Percentiles rank a stretch among this genome's conserved stretches.
Conservation (phyloP, 2,888 invertebrate species). For the Erebia ligea region DNA sequence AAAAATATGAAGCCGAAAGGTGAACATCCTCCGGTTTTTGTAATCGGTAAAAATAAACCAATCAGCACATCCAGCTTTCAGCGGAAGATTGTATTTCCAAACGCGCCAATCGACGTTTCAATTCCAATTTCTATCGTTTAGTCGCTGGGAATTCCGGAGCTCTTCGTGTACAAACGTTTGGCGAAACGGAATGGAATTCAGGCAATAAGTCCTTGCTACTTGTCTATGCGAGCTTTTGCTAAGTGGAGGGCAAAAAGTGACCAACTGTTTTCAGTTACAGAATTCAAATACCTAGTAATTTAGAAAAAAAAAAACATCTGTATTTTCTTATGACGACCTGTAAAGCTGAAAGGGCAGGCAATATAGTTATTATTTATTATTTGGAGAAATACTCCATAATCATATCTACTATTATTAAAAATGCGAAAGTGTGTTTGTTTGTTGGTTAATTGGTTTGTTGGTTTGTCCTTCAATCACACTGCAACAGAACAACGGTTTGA, state of each 20-base stretch:
- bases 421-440: no score
- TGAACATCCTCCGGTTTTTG: not conserved
- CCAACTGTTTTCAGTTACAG: not conserved
- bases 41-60: not conserved
- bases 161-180: constrained; percentile 31
- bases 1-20: not conserved
- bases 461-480: no score
- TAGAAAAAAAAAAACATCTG: not conserved
- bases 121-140: constrained; percentile 34
- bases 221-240: constrained; percentile 18
- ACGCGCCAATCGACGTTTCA: constrained; percentile 31
- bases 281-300: not conserved
- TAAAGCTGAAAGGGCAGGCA: no score
- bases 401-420: no score
- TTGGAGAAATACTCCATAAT: no score
- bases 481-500: no score
- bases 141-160: constrained; percentile 31
- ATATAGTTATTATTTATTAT: no score
- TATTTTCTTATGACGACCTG: no score
- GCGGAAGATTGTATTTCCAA: constrained; percentile 24
- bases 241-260: constrained; percentile 13
- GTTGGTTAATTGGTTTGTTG: no score
- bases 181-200: constrained; percentile 31
- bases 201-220: constrained; percentile 28
- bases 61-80: constrained; percentile 9